Percentiles rank a stretch among this genome's conserved stretches.
phyloP scores from a whole-genome alignment of 2,113 vertebrate genomes.

The Monarcha castaneiventris region DNA sequence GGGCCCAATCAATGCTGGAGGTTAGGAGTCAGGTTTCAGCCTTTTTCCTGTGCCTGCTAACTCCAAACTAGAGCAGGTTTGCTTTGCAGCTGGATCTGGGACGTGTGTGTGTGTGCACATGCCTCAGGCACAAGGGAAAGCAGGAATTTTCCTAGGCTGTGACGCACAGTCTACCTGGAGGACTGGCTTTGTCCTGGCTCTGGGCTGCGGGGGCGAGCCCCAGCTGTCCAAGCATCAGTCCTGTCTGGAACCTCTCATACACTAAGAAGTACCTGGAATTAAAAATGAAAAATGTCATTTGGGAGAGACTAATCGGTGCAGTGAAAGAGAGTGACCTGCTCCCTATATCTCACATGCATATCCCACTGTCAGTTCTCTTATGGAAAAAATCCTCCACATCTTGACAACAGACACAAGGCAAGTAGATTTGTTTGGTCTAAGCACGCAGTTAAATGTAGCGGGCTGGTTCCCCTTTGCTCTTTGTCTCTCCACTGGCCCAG shows the following conservation, averaged over 20 bases:
- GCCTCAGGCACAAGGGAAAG: not conserved
- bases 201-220: rapidly evolving
- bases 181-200: not conserved
- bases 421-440: not conserved
- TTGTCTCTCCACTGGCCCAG: not conserved
- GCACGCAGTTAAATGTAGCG: not conserved
- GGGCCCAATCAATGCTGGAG: not conserved
- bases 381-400: not conserved
- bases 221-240: not conserved
- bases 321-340: not conserved
- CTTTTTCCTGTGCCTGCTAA: not conserved
- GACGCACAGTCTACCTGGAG: not conserved
- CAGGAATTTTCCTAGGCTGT: not conserved
- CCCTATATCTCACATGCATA: not conserved
- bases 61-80: not conserved
- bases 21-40: not conserved
- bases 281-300: not conserved
- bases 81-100: not conserved
- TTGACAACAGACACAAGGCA: not conserved
- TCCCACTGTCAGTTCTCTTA: not conserved
- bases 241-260: not conserved
- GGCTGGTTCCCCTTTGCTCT: not conserved
- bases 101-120: not conserved
- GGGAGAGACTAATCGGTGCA: not conserved
- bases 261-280: not conserved